phyloP scores from a whole-genome alignment of 37 sponge, comb jelly and placozoan species.

The Bolinopsis microptera region DNA sequence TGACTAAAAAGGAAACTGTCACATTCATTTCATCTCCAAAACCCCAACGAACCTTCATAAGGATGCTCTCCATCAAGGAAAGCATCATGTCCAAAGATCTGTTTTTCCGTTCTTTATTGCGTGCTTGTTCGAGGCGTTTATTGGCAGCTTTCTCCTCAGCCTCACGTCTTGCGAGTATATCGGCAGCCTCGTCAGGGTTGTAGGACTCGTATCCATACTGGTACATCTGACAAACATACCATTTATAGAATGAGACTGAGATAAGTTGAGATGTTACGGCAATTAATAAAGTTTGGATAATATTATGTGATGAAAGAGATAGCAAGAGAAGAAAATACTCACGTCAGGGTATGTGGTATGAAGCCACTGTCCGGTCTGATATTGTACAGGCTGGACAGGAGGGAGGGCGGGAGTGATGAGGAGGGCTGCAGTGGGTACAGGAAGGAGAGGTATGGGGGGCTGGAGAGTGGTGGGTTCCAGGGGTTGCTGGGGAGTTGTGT shows the following conservation, averaged over 20 bases:
- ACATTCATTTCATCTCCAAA: no score
- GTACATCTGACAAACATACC: constrained; percentile 51
- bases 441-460: constrained; percentile 10
- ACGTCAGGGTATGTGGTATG: constrained; percentile 53
- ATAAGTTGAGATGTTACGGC: no score
- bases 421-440: neutral
- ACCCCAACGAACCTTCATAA: no score
- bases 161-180: constrained; percentile 59
- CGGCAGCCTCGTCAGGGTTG: constrained; percentile 33
- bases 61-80: constrained; percentile 36
- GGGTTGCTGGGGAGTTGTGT: constrained; percentile 36
- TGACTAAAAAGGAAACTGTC: no score
- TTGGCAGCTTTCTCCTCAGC: constrained; percentile 45
- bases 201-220: neutral
- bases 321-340: neutral
- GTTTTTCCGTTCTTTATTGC: neutral
- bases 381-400: neutral
- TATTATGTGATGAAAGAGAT: no score
- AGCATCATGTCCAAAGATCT: constrained; percentile 6
- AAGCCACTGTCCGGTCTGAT: constrained; percentile 48
- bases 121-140: neutral
- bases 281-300: no score
- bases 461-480: neutral
- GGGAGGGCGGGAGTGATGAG: neutral
- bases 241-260: no score